Percentiles rank a stretch among this genome's conserved stretches.
Conservation (phyloP, 2,888 invertebrate genomes). For the Harpagoxenus sublaevis region DNA sequence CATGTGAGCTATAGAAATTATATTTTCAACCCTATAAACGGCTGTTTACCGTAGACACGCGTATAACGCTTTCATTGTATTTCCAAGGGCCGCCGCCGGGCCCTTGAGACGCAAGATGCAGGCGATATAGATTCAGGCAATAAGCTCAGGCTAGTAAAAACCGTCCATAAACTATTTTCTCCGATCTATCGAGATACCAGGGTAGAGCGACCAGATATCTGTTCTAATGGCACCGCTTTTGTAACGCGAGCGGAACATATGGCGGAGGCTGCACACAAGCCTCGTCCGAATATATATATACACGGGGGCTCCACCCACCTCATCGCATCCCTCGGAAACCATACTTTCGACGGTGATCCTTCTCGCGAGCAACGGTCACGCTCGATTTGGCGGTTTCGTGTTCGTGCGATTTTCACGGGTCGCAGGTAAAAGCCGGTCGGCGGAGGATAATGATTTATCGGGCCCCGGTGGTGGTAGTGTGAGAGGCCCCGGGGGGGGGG, state of each 20-base stretch:
- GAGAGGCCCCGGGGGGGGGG: conserved; percentile 39
- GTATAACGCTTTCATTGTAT: background rate
- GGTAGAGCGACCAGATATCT: conserved; percentile 9
- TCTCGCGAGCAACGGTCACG: conserved; percentile 50
- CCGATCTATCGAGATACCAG: conserved; percentile 20
- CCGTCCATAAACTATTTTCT: conserved; percentile 30
- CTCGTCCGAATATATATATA: conserved; percentile 7
- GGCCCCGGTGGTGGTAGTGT: conserved; percentile 3
- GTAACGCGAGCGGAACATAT: conserved; percentile 44
- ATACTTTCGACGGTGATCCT: conserved; percentile 43
- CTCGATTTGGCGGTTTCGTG: conserved; percentile 47
- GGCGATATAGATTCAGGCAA: background rate
- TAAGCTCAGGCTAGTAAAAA: conserved; percentile 24
- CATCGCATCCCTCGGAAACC: conserved; percentile 36
- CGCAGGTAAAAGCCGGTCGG: conserved; percentile 56
- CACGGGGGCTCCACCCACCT: conserved; percentile 39
- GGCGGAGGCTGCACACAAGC: conserved; percentile 1
- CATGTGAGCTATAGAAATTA: background rate
- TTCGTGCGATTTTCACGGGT: conserved; percentile 55
- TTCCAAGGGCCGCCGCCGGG: background rate
- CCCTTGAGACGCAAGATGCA: background rate
- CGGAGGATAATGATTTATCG: conserved; percentile 53
- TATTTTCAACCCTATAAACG: background rate
- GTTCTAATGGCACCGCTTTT: conserved; percentile 32
- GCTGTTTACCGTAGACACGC: background rate